These are phyloP conservation scores for Polyommatus icarus DNA, from an alignment of 2,888 invertebrate genomes.

Conservation along the genomic window DNA sequence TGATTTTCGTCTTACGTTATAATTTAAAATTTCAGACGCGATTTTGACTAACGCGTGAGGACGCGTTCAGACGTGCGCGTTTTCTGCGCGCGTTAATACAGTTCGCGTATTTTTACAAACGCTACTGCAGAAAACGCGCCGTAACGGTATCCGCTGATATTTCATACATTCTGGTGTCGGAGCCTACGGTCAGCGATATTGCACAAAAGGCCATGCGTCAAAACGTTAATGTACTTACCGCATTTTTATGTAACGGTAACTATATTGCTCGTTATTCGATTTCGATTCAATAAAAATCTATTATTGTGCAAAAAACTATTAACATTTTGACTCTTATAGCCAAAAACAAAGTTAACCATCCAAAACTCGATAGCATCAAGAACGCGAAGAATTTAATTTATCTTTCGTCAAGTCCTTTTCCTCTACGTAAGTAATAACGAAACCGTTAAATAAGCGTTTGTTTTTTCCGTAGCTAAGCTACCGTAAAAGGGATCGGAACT, in stretches of 20 bases:
- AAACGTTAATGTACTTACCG: not conserved
- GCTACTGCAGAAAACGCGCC: too few relatives aligned
- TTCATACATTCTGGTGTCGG: too few relatives aligned
- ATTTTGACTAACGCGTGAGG: not conserved
- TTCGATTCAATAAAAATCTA: not conserved
- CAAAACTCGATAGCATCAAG: not conserved
- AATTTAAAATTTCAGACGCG: not conserved
- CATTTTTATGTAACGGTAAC: not conserved
- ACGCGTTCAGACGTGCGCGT: too few relatives aligned
- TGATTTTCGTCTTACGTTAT: not conserved
- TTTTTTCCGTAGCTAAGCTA: conserved; percentile 75
- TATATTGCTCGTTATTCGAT: not conserved
- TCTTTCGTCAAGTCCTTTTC: conserved; percentile 16
- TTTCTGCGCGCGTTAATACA: too few relatives aligned
- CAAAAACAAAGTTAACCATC: not conserved
- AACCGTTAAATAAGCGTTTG: conserved; percentile 79
- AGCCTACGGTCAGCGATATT: not conserved
- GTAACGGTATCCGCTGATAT: too few relatives aligned
- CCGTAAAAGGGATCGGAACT: conserved; percentile 76
- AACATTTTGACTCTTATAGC: not conserved
- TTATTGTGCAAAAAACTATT: not conserved
- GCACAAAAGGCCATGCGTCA: not conserved
- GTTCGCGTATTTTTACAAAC: too few relatives aligned
- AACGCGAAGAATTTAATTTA: conserved; percentile 18
- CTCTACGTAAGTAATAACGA: conserved; percentile 45